These are phyloP conservation scores for Nemapogon koenigi DNA, from an alignment of 2,888 invertebrate genomes.

Conservation along the genomic window DNA sequence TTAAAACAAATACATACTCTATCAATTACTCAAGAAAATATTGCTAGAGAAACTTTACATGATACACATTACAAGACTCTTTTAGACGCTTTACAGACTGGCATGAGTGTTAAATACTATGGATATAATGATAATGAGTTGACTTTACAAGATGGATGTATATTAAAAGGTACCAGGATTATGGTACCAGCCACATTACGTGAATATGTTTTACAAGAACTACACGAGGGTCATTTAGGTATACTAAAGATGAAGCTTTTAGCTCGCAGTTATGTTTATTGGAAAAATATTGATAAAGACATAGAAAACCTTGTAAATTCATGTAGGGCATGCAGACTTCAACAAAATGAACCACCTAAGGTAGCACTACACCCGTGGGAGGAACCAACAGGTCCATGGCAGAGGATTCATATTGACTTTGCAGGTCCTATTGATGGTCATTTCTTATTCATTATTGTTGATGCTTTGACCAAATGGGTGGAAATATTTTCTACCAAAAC, in stretches of 20 bases:
- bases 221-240: constrained; percentile 18
- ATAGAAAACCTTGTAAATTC: constrained; percentile 15
- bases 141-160: constrained; percentile 14
- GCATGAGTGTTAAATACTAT: constrained; percentile 10
- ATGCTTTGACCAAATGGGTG: constrained; percentile 13
- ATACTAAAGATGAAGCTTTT: constrained; percentile 22
- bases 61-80: constrained; percentile 12
- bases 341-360: constrained; percentile 14
- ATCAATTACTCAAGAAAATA: constrained; percentile 13
- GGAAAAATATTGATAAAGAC: constrained; percentile 20
- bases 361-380: constrained; percentile 15
- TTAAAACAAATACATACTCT: constrained; percentile 15
- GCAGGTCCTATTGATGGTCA: constrained; percentile 14
- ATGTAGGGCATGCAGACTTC: constrained; percentile 14
- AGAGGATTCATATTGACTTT: constrained; percentile 22
- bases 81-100: constrained; percentile 10
- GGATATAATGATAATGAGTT: constrained; percentile 20
- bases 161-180: constrained; percentile 13
- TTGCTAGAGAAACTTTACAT: constrained; percentile 12
- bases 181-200: constrained; percentile 10
- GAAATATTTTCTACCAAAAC: constrained; percentile 3
- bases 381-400: constrained; percentile 18
- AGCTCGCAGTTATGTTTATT: constrained; percentile 17
- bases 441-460: constrained; percentile 15
- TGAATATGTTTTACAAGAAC: constrained; percentile 11